A percentile compares a stretch with the other conserved stretches of the same genome.
Conservation (phyloP, 2,113 vertebrate species). For the Amphiprion ocellaris region DNA sequence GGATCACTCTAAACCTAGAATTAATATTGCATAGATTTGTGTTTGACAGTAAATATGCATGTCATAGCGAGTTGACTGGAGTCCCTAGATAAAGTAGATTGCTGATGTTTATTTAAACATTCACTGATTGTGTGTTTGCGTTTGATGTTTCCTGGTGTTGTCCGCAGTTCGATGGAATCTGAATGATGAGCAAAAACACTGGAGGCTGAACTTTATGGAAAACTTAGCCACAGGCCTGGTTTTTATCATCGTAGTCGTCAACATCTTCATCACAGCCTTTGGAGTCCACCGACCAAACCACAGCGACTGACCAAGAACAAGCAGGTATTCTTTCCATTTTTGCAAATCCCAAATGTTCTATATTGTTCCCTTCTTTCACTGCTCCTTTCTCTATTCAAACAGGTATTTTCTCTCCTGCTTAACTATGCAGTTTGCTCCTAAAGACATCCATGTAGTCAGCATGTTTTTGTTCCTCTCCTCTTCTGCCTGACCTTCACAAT, state of each 20-base stretch:
- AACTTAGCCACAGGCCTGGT: conserved; percentile 89
- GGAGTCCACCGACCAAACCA: conserved; percentile 88
- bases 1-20: not conserved
- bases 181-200: conserved; percentile 90
- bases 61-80: conserved; percentile 45
- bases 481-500: conserved; percentile 46
- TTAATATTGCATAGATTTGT: conserved; percentile 40
- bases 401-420: conserved; percentile 44
- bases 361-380: conserved; percentile 32
- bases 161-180: conserved; percentile 90
- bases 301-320: conserved; percentile 38
- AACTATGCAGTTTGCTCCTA: conserved; percentile 48
- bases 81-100: conserved; percentile 38
- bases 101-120: conserved; percentile 26
- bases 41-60: conserved; percentile 31
- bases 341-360: conserved; percentile 26
- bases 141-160: conserved; percentile 46
- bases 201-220: conserved; percentile 89
- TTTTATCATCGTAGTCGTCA: conserved; percentile 92
- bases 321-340: conserved; percentile 29
- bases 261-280: conserved; percentile 94
- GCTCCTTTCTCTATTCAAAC: conserved; percentile 30
- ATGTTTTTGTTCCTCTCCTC: conserved; percentile 54
- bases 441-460: conserved; percentile 60
- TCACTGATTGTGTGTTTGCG: conserved; percentile 17